Evolutionary conservation across 2,113 vertebrate genomes (phyloP).

Genomic region (Oceanodroma tethys): DNA sequence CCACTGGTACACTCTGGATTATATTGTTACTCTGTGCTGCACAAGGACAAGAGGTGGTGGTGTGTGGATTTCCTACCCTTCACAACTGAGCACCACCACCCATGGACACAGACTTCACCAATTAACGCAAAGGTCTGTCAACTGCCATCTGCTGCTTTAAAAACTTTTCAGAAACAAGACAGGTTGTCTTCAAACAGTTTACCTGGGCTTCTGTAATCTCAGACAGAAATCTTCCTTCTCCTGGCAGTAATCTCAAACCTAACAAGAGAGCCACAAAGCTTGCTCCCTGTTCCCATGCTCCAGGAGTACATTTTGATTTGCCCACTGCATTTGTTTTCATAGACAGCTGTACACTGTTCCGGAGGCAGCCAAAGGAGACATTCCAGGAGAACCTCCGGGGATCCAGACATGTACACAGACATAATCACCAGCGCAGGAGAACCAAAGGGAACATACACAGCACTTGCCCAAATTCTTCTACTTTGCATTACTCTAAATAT

Average conservation of each 20-base stretch:
- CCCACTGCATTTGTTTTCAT: background rate
- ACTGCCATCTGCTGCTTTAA: background rate
- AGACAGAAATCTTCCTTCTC: background rate
- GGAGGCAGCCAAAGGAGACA: background rate
- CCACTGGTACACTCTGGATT: background rate
- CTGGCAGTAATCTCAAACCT: background rate
- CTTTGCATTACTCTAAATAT: background rate
- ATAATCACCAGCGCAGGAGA: background rate
- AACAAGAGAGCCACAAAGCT: background rate
- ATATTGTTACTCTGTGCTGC: rapidly evolving
- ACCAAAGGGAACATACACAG: background rate
- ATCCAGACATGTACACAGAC: background rate
- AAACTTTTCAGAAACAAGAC: background rate
- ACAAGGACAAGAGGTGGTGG: background rate
- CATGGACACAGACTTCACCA: background rate
- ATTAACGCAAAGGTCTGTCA: background rate
- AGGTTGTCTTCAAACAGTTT: background rate
- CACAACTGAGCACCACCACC: background rate
- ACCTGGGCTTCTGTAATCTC: background rate
- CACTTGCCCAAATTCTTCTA: background rate
- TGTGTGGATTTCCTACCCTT: background rate
- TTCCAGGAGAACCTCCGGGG: background rate
- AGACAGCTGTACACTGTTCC: background rate
- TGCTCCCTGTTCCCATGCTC: background rate
- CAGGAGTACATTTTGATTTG: background rate